Evolutionary conservation across 2,113 vertebrate species (phyloP).

Genomic region (Calidris pygmaea): DNA sequence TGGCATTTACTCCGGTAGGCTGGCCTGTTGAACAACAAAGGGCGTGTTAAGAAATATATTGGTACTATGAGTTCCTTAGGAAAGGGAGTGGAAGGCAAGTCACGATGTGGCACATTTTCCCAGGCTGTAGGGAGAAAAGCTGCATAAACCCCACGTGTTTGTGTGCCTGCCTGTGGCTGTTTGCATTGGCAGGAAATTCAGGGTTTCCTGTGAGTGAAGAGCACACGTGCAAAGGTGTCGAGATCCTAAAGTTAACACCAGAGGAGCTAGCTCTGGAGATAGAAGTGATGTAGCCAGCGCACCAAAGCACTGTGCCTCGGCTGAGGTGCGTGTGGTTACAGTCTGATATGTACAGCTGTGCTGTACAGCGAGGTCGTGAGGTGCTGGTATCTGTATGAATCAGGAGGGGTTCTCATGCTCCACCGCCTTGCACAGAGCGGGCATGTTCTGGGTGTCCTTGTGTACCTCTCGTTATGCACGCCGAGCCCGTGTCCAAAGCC

Average conservation of each 20-base stretch:
- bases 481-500: neutral
- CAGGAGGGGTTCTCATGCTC: neutral
- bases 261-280: neutral
- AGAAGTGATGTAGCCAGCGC: neutral
- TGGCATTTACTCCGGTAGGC: neutral
- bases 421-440: neutral
- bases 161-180: neutral
- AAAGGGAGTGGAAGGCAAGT: neutral
- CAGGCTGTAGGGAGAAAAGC: neutral
- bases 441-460: neutral
- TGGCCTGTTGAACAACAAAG: neutral
- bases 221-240: accelerated
- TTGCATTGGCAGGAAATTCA: neutral
- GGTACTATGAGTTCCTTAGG: neutral
- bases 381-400: neutral
- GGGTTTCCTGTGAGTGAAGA: neutral
- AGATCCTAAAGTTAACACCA: neutral
- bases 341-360: neutral
- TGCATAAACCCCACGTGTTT: neutral
- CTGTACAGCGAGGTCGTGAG: neutral
- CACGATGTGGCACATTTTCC: neutral
- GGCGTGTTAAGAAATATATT: neutral
- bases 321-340: neutral
- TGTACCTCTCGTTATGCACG: accelerated
- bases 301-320: neutral